These are phyloP conservation scores for Junco hyemalis DNA, from an alignment of 2,113 vertebrate species.

Conservation along the genomic window DNA sequence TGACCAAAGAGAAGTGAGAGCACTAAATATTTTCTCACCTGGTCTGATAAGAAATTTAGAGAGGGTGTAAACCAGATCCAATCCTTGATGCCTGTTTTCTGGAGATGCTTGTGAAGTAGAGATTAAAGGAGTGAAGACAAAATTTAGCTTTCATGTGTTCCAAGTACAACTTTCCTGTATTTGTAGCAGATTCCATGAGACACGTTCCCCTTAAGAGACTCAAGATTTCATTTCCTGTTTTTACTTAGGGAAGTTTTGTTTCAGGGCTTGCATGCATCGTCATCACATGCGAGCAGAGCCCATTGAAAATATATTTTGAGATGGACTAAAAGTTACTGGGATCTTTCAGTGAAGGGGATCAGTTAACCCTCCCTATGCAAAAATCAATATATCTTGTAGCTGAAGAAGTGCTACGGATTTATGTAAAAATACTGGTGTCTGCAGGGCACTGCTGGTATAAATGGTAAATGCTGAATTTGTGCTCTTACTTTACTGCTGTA, in stretches of 20 bases:
- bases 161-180: background rate
- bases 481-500: background rate
- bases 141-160: background rate
- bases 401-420: background rate
- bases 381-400: too few species aligned
- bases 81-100: background rate
- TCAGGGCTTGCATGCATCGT: background rate
- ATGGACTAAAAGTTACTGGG: background rate
- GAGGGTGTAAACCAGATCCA: background rate
- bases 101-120: background rate
- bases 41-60: background rate
- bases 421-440: background rate
- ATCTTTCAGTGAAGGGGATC: background rate
- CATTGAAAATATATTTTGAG: background rate
- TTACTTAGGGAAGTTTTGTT: background rate
- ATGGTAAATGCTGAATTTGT: background rate
- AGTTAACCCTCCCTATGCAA: background rate
- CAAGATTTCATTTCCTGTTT: background rate
- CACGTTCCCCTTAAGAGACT: rapidly evolving
- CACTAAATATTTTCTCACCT: background rate
- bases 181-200: background rate
- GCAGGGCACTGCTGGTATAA: background rate
- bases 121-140: background rate
- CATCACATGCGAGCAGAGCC: background rate
- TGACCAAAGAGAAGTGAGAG: background rate